Evolutionary conservation across 2,888 invertebrate species (phyloP).

Genomic region (Nephrotoma appendiculata): DNA sequence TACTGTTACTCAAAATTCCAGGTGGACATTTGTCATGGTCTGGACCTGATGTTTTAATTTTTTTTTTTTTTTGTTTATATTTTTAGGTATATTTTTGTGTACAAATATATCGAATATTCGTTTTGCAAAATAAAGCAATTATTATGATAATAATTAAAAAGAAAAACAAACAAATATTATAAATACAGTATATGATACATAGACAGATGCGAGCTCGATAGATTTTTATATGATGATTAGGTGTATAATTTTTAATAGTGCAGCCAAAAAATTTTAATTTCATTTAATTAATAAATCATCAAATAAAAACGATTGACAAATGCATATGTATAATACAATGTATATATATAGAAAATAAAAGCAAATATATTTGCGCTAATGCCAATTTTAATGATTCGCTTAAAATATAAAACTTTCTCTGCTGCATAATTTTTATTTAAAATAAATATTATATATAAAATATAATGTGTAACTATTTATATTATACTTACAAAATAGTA

Average conservation of each 20-base stretch:
- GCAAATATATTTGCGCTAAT: not conserved
- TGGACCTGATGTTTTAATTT: conserved; percentile 24
- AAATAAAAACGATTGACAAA: not conserved
- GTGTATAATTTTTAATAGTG: not conserved
- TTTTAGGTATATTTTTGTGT: not conserved
- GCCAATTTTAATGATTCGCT: not conserved
- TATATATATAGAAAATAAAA: not conserved
- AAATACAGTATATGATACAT: not conserved
- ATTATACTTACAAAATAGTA: conserved; percentile 81
- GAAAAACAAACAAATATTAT: not conserved
- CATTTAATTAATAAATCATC: not conserved
- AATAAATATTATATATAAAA: not conserved
- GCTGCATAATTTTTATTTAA: not conserved
- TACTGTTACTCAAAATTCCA: conserved; percentile 30
- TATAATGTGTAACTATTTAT: not conserved
- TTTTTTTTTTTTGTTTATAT: not conserved
- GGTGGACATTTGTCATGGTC: conserved; percentile 34
- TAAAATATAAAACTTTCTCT: not conserved
- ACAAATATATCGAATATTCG: conserved; percentile 3
- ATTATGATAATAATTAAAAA: conserved; percentile 2
- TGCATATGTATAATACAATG: not conserved
- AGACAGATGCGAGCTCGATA: no score
- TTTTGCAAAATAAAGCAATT: conserved; percentile 4
- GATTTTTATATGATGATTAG: not conserved
- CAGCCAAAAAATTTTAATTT: not conserved